Percentiles rank a stretch among this genome's conserved stretches.
These are phyloP conservation scores for Poecile montanus DNA, from an alignment of 2,797 vertebrate genomes.

Conservation along the genomic window DNA sequence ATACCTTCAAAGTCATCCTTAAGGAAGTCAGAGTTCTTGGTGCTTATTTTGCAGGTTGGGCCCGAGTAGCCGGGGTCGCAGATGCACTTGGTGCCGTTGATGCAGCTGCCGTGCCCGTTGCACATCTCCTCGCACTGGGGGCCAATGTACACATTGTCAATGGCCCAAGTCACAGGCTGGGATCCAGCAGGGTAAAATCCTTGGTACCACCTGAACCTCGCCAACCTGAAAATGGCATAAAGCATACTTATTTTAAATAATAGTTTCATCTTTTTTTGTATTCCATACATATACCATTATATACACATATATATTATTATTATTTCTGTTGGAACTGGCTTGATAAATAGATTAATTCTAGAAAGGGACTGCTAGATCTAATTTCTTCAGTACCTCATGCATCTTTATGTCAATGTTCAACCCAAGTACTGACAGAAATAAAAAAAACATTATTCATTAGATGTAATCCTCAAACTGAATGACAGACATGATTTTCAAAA, in stretches of 20 bases:
- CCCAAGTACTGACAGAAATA: neutral
- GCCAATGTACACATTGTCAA: slow-evolving; percentile 94
- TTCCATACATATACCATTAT: neutral
- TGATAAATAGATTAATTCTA: slow-evolving; percentile 2
- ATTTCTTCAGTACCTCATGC: neutral
- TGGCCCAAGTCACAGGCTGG: slow-evolving; percentile 93
- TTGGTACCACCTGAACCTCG: slow-evolving; percentile 98
- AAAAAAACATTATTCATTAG: neutral
- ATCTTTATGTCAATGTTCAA: neutral
- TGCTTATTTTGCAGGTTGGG: slow-evolving; percentile 88
- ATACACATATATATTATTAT: neutral
- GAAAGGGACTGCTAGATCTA: neutral
- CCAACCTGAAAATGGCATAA: slow-evolving; percentile 79
- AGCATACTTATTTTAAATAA: neutral
- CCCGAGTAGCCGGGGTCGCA: slow-evolving; percentile 93
- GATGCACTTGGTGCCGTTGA: slow-evolving; percentile 89
- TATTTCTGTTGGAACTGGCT: neutral
- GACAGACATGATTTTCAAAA: neutral
- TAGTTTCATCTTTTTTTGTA: neutral
- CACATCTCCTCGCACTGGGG: slow-evolving; percentile 98
- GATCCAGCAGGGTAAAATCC: slow-evolving; percentile 90
- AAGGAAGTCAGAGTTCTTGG: slow-evolving; percentile 94
- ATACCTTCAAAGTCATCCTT: slow-evolving; percentile 99
- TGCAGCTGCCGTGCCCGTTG: slow-evolving; percentile 90
- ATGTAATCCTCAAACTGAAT: neutral